Conservation (phyloP, 92 coral and sea anemone genomes). For the Scolanthus callimorphus region DNA sequence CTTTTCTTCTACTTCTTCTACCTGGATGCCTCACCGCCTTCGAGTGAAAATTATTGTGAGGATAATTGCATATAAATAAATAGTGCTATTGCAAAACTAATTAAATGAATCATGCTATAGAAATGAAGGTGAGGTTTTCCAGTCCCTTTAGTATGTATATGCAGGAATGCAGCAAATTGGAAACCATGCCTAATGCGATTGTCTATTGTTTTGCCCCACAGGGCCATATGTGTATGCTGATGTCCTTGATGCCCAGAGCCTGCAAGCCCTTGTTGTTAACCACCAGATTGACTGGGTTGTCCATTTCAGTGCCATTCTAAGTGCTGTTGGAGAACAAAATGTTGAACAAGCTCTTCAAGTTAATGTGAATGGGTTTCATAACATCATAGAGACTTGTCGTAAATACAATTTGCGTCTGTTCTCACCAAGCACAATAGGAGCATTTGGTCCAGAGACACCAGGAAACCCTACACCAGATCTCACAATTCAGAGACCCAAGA, state of each 20-base stretch:
- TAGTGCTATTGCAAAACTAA: too few species aligned
- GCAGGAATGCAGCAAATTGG: too few species aligned
- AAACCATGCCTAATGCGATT: too few species aligned
- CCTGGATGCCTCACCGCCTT: too few species aligned
- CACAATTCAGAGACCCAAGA: slow-evolving; percentile 95
- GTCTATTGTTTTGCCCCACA: too few species aligned
- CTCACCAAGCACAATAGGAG: slow-evolving; percentile 98
- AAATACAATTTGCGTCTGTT: slow-evolving; percentile 84
- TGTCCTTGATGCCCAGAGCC: slow-evolving; percentile 87
- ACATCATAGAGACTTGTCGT: slow-evolving; percentile 87
- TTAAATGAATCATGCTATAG: too few species aligned
- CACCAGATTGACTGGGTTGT: slow-evolving; percentile 94
- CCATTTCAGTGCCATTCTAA: slow-evolving; percentile 94
- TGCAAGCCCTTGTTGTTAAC: slow-evolving; percentile 93
- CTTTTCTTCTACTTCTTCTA: too few species aligned
- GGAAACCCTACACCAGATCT: slow-evolving; percentile 89
- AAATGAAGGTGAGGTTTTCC: too few species aligned
- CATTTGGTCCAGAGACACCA: slow-evolving; percentile 98
- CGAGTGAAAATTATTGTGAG: too few species aligned
- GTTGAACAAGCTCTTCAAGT: slow-evolving; percentile 86
- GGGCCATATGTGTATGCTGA: slow-evolving; percentile 98
- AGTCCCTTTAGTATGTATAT: too few species aligned
- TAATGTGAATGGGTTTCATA: slow-evolving; percentile 85
- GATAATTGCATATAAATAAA: too few species aligned
- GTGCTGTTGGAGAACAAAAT: slow-evolving; percentile 95